phyloP scores from a whole-genome alignment of 2,888 invertebrate species.

The Marronus borbonicus region DNA sequence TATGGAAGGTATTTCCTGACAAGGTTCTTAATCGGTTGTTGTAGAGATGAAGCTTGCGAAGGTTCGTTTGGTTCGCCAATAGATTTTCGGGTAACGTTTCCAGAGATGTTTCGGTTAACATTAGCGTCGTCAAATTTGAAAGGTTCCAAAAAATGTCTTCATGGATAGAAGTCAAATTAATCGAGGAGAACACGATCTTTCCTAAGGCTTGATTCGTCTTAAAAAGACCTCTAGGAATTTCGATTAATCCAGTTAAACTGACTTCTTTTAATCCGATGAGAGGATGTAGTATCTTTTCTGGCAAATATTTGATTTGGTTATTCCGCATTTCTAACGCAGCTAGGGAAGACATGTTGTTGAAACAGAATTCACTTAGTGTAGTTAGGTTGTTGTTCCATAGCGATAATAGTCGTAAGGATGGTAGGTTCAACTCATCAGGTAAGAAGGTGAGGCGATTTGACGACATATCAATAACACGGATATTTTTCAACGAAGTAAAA shows the following conservation, averaged over 20 bases:
- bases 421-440: not conserved
- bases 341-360: not conserved
- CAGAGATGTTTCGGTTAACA: not conserved
- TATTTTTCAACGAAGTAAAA: not conserved
- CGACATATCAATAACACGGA: not conserved
- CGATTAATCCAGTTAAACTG: conserved; percentile 39
- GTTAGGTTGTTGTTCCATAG: conserved; percentile 6
- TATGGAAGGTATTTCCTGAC: not conserved
- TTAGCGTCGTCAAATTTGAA: conserved; percentile 2
- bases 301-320: conserved; percentile 45
- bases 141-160: not conserved
- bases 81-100: conserved; percentile 1
- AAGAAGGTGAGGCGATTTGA: not conserved
- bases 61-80: not conserved
- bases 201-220: not conserved
- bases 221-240: conserved; percentile 18
- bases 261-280: conserved; percentile 44
- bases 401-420: not conserved
- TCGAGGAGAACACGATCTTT: not conserved
- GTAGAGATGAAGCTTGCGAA: not conserved
- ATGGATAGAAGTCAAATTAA: conserved; percentile 8
- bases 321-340: conserved; percentile 41
- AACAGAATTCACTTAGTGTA: not conserved
- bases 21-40: not conserved
- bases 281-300: not conserved